Conservation (phyloP, 2,888 invertebrate genomes). For the Prenolepis imparis region DNA sequence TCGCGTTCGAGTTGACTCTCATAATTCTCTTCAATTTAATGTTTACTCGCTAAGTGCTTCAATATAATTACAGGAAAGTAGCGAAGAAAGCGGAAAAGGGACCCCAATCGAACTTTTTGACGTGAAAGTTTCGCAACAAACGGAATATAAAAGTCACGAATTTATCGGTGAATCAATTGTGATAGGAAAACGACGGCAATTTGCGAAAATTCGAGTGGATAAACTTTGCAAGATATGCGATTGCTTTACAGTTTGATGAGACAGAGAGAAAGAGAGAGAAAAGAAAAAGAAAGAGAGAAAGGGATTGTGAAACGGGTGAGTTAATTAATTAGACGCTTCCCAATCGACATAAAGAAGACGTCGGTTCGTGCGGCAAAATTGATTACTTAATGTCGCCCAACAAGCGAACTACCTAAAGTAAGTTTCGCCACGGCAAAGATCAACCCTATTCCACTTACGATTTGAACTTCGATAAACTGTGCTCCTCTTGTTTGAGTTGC, state of each 20-base stretch:
- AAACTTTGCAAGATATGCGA: conserved; percentile 32
- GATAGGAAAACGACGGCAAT: conserved; percentile 37
- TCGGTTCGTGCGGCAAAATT: conserved; percentile 66
- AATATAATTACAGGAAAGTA: conserved; percentile 40
- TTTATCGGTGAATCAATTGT: conserved; percentile 28
- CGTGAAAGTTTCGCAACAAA: conserved; percentile 31
- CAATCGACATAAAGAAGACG: conserved; percentile 58
- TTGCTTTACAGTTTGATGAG: conserved; percentile 2
- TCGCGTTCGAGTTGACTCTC: conserved; percentile 24
- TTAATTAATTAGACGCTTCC: conserved; percentile 67
- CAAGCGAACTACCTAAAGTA: conserved; percentile 60
- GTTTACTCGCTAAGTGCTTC: conserved; percentile 23
- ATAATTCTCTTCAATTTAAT: conserved; percentile 18
- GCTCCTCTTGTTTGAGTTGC: conserved; percentile 64
- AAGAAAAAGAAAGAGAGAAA: neutral
- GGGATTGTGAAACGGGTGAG: conserved; percentile 28
- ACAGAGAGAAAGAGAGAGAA: neutral
- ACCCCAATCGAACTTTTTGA: conserved; percentile 11
- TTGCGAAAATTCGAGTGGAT: neutral
- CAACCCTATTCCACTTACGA: conserved; percentile 56
- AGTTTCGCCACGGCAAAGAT: conserved; percentile 58
- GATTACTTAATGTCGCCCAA: conserved; percentile 72
- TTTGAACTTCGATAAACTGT: conserved; percentile 72
- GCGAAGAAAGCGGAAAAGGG: neutral
- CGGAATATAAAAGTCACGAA: conserved; percentile 31